These are phyloP conservation scores for Prionace glauca DNA, from an alignment of 2,797 vertebrate species.

Conservation along the genomic window DNA sequence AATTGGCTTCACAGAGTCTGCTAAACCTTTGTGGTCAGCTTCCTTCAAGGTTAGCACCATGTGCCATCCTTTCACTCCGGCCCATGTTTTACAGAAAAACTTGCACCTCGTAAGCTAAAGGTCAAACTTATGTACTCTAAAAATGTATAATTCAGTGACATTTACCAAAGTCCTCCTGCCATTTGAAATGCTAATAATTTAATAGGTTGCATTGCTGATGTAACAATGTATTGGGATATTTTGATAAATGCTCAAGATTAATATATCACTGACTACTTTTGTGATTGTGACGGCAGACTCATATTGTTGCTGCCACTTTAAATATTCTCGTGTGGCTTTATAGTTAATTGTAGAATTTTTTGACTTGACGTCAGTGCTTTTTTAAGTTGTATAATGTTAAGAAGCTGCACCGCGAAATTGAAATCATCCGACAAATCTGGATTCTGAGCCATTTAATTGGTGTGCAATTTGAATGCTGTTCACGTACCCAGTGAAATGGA, in stretches of 20 bases:
- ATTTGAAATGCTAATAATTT: not conserved
- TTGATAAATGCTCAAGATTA: not conserved
- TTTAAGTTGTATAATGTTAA: not conserved
- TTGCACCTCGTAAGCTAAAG: not conserved
- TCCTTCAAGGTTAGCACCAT: no score
- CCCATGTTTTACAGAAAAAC: not conserved
- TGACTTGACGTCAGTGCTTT: not conserved
- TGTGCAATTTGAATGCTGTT: not conserved
- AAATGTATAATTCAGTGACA: not conserved
- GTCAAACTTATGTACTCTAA: not conserved
- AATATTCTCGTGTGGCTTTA: not conserved
- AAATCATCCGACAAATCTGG: not conserved
- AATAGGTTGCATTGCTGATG: not conserved
- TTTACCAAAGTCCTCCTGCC: not conserved
- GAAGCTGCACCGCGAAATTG: not conserved
- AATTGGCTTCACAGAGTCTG: no score
- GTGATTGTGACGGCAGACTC: not conserved
- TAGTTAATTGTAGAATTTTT: not conserved
- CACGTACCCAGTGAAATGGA: not conserved
- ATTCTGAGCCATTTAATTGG: not conserved
- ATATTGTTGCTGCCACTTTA: not conserved
- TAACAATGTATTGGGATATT: conserved; percentile 4
- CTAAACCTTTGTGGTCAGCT: no score
- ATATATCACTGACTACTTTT: not conserved
- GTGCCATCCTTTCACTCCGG: no score